Percentiles rank a stretch among this genome's conserved stretches.
Evolutionary conservation across 1,140 invertebrate species (phyloP).

Genomic region (Camponotus pennsylvanicus): DNA sequence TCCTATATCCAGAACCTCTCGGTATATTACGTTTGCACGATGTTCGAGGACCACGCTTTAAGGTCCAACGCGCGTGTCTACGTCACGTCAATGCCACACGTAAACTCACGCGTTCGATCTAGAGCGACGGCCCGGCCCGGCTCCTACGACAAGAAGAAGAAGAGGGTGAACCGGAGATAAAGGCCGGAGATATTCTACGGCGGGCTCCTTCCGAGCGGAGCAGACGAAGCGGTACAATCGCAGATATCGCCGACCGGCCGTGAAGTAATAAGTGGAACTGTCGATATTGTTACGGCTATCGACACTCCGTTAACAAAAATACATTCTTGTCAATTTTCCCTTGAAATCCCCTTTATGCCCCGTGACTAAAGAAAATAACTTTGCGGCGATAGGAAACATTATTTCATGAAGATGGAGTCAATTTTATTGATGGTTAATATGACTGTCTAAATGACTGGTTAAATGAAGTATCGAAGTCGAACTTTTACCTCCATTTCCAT

Average conservation of each 20-base stretch:
- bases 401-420: not conserved
- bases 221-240: constrained; percentile 15
- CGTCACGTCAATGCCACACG: constrained; percentile 84
- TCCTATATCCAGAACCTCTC: not conserved
- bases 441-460: not conserved
- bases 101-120: constrained; percentile 87
- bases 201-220: constrained; percentile 24
- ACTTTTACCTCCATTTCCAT: not conserved
- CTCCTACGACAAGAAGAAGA: not conserved
- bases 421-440: not conserved
- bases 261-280: constrained; percentile 1
- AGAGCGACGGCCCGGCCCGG: constrained; percentile 76
- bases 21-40: constrained; percentile 1
- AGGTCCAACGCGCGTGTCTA: constrained; percentile 86
- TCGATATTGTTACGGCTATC: constrained; percentile 20
- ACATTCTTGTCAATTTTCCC: constrained; percentile 24
- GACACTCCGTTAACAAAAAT: constrained; percentile 1
- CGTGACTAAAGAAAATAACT: not conserved
- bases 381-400: not conserved
- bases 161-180: constrained; percentile 18
- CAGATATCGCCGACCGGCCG: constrained; percentile 16
- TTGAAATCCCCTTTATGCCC: not conserved
- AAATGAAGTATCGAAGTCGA: not conserved
- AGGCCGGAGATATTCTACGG: constrained; percentile 35
- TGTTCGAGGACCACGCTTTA: constrained; percentile 80